Evolutionary conservation across 2,888 invertebrate species (phyloP).

Genomic region (Orgyia antiqua): DNA sequence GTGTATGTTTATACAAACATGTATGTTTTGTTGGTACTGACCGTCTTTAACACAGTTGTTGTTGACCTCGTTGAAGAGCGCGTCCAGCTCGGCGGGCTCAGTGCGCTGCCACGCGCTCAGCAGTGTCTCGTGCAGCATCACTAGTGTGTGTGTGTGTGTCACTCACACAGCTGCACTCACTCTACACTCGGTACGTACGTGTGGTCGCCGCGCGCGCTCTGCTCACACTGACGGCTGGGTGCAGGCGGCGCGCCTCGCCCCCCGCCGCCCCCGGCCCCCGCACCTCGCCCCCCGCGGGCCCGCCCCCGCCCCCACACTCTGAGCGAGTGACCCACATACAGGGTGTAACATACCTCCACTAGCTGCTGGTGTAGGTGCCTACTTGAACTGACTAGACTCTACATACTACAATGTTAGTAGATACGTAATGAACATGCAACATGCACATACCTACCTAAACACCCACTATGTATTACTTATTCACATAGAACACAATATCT

Average conservation of each 20-base stretch:
- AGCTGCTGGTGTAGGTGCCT: no score
- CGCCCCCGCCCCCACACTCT: background rate
- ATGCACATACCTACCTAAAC: no score
- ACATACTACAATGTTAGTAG: no score
- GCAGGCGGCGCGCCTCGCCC: slow-evolving; percentile 2
- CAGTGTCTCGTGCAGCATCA: slow-evolving; percentile 65
- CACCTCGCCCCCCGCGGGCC: no score
- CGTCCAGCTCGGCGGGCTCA: slow-evolving; percentile 55
- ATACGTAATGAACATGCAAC: no score
- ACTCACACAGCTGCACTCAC: slow-evolving; percentile 13
- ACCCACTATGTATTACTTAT: no score
- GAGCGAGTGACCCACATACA: background rate
- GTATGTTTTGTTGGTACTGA: no score
- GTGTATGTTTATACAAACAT: no score
- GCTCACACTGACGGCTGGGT: slow-evolving; percentile 24
- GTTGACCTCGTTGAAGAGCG: slow-evolving; percentile 61
- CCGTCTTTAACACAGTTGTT: slow-evolving; percentile 55
- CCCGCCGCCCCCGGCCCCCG: slow-evolving; percentile 12
- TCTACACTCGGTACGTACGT: slow-evolving; percentile 17
- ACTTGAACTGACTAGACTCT: no score
- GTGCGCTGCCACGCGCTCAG: slow-evolving; percentile 44
- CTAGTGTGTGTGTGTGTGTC: slow-evolving; percentile 1
- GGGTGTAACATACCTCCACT: no score
- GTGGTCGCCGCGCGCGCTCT: slow-evolving; percentile 24
- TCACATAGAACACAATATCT: no score